Evolutionary conservation across 1,140 invertebrate species (phyloP), one percentile per base, ranked within the genome.

Genomic region (Metopolophium dirhodum): DNA sequence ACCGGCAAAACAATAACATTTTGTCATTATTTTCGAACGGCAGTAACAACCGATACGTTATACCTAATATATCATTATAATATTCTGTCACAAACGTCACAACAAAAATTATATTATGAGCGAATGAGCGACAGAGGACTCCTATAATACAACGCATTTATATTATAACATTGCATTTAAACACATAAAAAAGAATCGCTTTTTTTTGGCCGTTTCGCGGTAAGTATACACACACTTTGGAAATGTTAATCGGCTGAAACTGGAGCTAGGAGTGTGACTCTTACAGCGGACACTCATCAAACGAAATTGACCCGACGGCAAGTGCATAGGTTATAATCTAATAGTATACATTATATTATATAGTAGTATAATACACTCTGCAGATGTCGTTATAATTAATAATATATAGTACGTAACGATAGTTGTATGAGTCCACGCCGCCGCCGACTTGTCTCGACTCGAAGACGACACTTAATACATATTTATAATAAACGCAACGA

Each of bases 391-490:
- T 54, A 54, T 54, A 54, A 23, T 20, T 0, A 54, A 7, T 54
- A 54, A 8, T 54, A 51, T 22, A 54, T 4, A 4, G 22, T 54
- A 54, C 22, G 7, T 7, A 3, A 86, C 37, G 26, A 11, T 41
- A 41, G 41, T 41, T 41, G 45, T 30, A 14, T 2, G 77, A 37
- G n/a, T 35, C 77, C n/a, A 82, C 35, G n/a, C 61, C 30, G 30
- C 57, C 57, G 30, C 57, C 61, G 18, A 77, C 61, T 77, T n/a
- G 61, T 77, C 61, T 77, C 30, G 30, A 35, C n/a, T 77, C 30
- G 61, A 77, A 77, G 61, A 77, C 61, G n/a, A n/a, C 61, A 77
- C n/a, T 77, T n/a, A n/a, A 77, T 77, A 77, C 30, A 77, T 77
- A 77, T 77, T 77, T n/a, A 77, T 77, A 22, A 49, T 14, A 61